Evolutionary conservation across 2,797 vertebrate genomes (phyloP).

Genomic region (Leontopithecus rosalia): DNA sequence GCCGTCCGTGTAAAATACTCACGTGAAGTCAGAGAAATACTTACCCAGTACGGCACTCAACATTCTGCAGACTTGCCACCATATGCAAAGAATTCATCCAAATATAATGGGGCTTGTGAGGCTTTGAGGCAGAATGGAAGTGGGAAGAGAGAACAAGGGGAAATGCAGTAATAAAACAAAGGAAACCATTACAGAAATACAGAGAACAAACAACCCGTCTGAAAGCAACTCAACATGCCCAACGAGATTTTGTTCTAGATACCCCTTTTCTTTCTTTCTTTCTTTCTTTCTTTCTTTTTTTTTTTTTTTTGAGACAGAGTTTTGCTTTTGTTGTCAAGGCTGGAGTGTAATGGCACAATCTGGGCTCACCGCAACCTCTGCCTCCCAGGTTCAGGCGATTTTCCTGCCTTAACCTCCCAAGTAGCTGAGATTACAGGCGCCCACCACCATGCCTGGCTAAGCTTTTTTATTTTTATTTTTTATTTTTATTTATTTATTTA

Average conservation of each 20-base stretch:
- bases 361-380: no score
- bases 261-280: no score
- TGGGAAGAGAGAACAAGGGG: neutral
- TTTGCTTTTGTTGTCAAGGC: no score
- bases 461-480: no score
- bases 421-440: no score
- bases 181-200: neutral
- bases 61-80: neutral
- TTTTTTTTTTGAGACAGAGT: no score
- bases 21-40: rapidly evolving
- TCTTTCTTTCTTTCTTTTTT: no score
- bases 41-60: rapidly evolving
- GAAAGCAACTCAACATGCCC: neutral
- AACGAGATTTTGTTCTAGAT: neutral
- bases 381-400: no score
- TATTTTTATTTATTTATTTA: no score
- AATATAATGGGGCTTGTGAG: rapidly evolving
- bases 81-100: rapidly evolving
- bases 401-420: no score
- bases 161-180: neutral
- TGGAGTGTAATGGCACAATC: no score
- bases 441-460: no score
- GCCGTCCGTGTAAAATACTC: rapidly evolving
- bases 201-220: neutral
- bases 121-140: rapidly evolving